These are phyloP conservation scores for Meandrina meandrites DNA, from an alignment of 92 coral and sea anemone species.

Conservation along the genomic window DNA sequence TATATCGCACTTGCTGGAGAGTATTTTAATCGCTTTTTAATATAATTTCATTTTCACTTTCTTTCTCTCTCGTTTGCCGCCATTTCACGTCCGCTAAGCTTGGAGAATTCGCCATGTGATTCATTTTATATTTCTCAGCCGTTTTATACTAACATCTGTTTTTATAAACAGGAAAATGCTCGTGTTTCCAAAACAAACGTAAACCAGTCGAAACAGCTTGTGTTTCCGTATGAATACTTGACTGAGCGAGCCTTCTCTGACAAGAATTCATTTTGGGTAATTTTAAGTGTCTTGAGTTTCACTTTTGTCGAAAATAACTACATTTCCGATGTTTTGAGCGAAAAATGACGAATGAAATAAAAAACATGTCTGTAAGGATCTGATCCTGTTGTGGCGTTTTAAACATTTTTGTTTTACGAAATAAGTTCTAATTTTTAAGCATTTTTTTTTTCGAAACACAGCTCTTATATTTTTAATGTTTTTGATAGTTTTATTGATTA, in stretches of 20 bases:
- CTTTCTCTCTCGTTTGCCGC: background rate
- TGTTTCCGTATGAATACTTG: background rate
- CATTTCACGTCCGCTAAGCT: background rate
- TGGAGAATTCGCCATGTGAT: background rate
- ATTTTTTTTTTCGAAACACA: too few species aligned
- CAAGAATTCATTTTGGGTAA: too few species aligned
- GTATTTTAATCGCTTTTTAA: background rate
- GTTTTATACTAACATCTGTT: background rate
- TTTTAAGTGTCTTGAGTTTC: background rate
- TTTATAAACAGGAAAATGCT: background rate
- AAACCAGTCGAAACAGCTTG: background rate
- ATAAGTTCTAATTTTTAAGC: background rate
- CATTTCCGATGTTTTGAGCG: background rate
- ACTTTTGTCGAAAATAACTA: background rate
- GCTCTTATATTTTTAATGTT: too few species aligned
- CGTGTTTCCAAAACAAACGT: background rate
- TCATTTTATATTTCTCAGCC: background rate
- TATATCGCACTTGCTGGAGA: background rate
- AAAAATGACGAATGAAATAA: background rate
- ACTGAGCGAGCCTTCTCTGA: background rate
- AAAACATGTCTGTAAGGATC: background rate
- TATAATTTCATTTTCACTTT: background rate
- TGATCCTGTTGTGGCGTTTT: background rate
- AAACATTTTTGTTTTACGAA: too few species aligned
- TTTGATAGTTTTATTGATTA: too few species aligned